Conservation (phyloP, 1,140 invertebrate species). For the Leptoteleia sp. region DNA sequence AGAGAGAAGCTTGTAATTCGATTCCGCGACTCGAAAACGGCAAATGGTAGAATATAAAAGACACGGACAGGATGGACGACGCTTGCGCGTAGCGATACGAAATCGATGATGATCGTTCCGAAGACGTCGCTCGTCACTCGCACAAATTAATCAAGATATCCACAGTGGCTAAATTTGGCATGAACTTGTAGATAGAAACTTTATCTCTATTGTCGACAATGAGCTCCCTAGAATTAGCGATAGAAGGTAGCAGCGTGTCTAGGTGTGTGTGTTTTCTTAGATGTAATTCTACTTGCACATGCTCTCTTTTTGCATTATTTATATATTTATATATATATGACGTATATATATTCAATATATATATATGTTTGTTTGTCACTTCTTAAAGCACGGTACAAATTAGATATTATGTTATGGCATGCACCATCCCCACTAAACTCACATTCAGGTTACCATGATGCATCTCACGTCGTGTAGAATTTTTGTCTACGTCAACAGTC, state of each 20-base stretch:
- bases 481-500: no score
- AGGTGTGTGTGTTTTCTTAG: conserved; percentile 77
- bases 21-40: conserved; percentile 46
- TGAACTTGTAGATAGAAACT: conserved; percentile 63
- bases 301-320: conserved; percentile 75
- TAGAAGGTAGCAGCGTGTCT: conserved; percentile 76
- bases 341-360: conserved; percentile 35
- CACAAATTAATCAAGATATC: conserved; percentile 59
- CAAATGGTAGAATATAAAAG: conserved; percentile 45
- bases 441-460: conserved; percentile 41
- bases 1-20: conserved; percentile 49
- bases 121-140: conserved; percentile 57
- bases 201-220: conserved; percentile 55
- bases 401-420: conserved; percentile 79
- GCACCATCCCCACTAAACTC: conserved; percentile 65
- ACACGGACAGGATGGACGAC: conserved; percentile 37
- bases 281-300: conserved; percentile 77
- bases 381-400: conserved; percentile 76
- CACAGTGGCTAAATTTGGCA: conserved; percentile 63
- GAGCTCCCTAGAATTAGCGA: conserved; percentile 72
- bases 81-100: conserved; percentile 30
- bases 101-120: conserved; percentile 41
- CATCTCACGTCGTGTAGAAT: conserved; percentile 23
- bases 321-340: conserved; percentile 43
- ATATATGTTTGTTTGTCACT: conserved; percentile 45